Conservation (phyloP, 23 tunicate species). For the Phallusia fumigata region DNA sequence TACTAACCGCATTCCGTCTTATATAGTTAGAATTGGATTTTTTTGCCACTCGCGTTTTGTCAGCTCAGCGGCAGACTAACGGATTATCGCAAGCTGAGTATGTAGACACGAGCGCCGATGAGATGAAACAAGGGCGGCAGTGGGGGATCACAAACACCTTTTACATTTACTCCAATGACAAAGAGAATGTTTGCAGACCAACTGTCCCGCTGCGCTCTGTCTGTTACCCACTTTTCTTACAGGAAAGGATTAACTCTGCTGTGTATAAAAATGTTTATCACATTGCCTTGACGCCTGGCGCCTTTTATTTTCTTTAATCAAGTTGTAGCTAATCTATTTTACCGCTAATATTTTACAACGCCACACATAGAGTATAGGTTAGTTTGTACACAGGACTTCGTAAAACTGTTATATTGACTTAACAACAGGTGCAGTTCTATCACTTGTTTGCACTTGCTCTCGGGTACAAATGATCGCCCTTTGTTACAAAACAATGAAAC, state of each 20-base stretch:
- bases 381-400: too few species aligned
- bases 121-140: conserved; percentile 1
- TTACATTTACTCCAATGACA: background rate
- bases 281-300: background rate
- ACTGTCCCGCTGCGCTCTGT: conserved; percentile 1
- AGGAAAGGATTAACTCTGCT: background rate
- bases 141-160: background rate
- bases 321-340: too few species aligned
- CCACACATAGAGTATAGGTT: too few species aligned
- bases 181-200: conserved; percentile 8
- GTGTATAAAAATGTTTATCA: background rate
- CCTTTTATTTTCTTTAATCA: too few species aligned
- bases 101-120: background rate
- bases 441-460: background rate
- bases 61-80: conserved; percentile 8
- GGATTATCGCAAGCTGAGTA: conserved; percentile 1
- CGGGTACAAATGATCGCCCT: background rate
- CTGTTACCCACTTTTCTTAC: background rate
- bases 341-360: too few species aligned
- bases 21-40: background rate
- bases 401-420: too few species aligned
- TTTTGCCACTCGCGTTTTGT: background rate
- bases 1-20: background rate
- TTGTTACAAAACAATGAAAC: background rate
- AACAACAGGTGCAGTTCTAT: too few species aligned